Percentiles rank a stretch among this genome's conserved stretches.
Evolutionary conservation across 2,797 vertebrate genomes (phyloP).

Genomic region (Varecia variegata): DNA sequence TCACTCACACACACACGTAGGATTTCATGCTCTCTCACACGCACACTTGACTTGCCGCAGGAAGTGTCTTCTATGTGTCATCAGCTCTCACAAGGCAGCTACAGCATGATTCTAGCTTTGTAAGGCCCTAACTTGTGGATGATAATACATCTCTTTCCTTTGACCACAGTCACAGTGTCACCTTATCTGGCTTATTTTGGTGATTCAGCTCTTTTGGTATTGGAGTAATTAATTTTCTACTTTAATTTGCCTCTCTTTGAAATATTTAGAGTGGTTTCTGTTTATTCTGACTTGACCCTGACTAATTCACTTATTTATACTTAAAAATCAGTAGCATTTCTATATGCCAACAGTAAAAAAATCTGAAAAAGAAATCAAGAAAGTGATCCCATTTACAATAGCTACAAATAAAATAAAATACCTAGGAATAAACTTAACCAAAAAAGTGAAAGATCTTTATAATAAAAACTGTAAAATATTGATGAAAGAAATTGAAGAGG

Average conservation of each 20-base stretch:
- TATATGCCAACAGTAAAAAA: background rate
- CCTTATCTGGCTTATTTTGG: background rate
- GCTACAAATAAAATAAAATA: background rate
- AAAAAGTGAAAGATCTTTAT: background rate
- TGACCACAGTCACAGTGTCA: background rate
- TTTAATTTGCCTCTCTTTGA: background rate
- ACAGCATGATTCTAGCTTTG: background rate
- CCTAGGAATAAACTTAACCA: background rate
- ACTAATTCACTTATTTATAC: background rate
- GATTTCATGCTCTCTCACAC: background rate
- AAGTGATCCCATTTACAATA: background rate
- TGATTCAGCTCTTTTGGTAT: background rate
- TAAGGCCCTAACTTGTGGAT: background rate
- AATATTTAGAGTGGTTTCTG: background rate
- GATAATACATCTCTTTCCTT: background rate
- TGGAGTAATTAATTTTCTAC: background rate
- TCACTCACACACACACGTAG: background rate
- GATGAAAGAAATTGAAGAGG: background rate
- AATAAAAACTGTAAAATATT: background rate
- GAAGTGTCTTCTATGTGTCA: background rate
- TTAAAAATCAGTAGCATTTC: background rate
- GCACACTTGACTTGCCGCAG: background rate
- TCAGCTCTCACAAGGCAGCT: background rate
- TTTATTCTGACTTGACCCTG: background rate
- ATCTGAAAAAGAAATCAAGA: background rate